Percentiles rank a stretch among this genome's conserved stretches.
Evolutionary conservation across 2,888 invertebrate genomes (phyloP).

Genomic region (Pammene aurita): DNA sequence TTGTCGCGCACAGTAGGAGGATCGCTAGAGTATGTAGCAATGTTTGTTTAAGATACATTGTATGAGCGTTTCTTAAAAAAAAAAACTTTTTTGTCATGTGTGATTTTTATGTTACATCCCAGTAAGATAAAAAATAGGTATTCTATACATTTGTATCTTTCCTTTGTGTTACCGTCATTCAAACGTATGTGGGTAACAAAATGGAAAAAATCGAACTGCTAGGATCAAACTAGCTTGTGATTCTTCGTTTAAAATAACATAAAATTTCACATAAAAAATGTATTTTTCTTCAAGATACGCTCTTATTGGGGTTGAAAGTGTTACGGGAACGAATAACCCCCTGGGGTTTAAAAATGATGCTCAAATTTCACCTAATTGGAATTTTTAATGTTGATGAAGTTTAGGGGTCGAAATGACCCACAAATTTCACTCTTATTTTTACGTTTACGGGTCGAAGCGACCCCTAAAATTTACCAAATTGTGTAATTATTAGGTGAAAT

Average conservation of each 20-base stretch:
- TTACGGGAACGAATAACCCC: conserved; percentile 1
- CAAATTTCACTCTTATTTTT: neutral
- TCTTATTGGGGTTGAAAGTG: conserved; percentile 21
- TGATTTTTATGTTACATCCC: no score
- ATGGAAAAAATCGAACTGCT: no score
- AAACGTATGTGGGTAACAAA: no score
- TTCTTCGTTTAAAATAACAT: no score
- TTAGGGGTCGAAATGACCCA: neutral
- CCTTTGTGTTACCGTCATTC: no score
- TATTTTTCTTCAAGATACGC: no score
- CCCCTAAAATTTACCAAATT: conserved; percentile 4
- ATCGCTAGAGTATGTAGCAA: conserved; percentile 52
- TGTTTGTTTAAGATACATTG: conserved; percentile 48
- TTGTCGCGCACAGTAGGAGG: conserved; percentile 54
- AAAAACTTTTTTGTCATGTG: no score
- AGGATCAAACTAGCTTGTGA: no score
- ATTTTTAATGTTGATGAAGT: neutral
- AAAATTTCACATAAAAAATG: no score
- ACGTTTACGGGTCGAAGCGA: neutral
- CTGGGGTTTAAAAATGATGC: neutral
- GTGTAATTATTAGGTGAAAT: conserved; percentile 45
- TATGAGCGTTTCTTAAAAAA: no score
- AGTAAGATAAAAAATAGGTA: no score
- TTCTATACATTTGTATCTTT: no score
- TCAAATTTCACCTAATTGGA: conserved; percentile 8